phyloP scores from a whole-genome alignment of 2,113 vertebrate genomes.

The Acanthisitta chloris region DNA sequence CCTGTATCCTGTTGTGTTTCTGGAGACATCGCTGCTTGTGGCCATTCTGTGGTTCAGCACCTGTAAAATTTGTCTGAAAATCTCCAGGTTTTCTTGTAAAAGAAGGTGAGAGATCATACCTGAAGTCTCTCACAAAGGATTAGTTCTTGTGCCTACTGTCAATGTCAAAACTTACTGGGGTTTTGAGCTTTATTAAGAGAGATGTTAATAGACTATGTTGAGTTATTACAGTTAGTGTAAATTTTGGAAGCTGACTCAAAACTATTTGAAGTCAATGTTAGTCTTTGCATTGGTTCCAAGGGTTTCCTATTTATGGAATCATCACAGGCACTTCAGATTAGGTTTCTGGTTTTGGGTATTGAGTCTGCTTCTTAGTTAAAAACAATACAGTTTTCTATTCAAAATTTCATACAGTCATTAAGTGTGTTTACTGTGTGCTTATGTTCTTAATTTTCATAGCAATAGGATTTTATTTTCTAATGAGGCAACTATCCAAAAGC shows the following conservation, averaged over 20 bases:
- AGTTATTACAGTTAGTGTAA: background rate
- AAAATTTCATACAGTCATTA: constrained; percentile 9
- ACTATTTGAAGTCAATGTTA: background rate
- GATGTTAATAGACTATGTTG: background rate
- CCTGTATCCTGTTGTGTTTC: background rate
- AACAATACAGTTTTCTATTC: constrained; percentile 28
- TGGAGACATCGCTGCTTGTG: background rate
- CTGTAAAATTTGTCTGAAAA: background rate
- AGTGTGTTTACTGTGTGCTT: background rate
- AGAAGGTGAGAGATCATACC: background rate
- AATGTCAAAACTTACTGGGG: background rate
- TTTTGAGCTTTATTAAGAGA: background rate
- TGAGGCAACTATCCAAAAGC: background rate
- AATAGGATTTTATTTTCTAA: constrained; percentile 42
- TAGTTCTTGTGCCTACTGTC: background rate
- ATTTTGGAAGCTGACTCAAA: background rate
- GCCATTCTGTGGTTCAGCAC: background rate
- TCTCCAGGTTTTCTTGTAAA: background rate
- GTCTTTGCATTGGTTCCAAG: background rate
- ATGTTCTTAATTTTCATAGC: constrained; percentile 44
- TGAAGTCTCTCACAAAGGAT: background rate
- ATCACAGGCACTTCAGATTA: background rate
- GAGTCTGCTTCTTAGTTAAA: constrained; percentile 1
- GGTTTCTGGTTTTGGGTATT: background rate
- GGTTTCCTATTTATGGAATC: background rate